phyloP scores from a whole-genome alignment of 2,888 invertebrate genomes.

The Anaspis maculata region DNA sequence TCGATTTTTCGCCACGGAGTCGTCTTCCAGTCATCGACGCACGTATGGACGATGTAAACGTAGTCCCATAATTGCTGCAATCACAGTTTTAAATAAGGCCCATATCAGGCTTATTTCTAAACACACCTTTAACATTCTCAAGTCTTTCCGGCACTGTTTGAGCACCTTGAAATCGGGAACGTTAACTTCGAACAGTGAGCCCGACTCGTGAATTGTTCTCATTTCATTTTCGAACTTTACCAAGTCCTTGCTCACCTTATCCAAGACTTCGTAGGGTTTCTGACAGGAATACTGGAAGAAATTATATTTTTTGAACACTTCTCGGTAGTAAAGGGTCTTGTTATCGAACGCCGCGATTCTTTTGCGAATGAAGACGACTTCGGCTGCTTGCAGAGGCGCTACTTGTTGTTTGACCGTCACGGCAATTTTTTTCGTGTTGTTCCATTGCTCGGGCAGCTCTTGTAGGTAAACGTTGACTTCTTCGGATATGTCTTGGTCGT shows the following conservation, averaged over 20 bases:
- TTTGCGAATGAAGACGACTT: slow-evolving; percentile 84
- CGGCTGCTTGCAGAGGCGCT: slow-evolving; percentile 88
- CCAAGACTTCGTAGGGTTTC: slow-evolving; percentile 66
- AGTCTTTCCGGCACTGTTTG: slow-evolving; percentile 85
- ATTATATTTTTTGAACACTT: slow-evolving; percentile 73
- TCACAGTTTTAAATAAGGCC: no score
- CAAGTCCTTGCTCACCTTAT: slow-evolving; percentile 72
- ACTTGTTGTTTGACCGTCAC: slow-evolving; percentile 88
- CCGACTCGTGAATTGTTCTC: slow-evolving; percentile 78
- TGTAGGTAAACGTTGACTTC: slow-evolving; percentile 86
- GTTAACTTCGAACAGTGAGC: slow-evolving; percentile 88
- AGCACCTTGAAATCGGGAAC: slow-evolving; percentile 91
- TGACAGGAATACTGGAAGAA: slow-evolving; percentile 69
- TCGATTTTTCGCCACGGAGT: slow-evolving; percentile 96
- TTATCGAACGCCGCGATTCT: slow-evolving; percentile 80
- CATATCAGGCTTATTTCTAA: not conserved
- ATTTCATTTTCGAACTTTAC: slow-evolving; percentile 77
- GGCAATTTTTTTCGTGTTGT: slow-evolving; percentile 86
- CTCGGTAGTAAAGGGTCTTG: slow-evolving; percentile 75
- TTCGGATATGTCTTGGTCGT: slow-evolving; percentile 94
- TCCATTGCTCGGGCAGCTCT: slow-evolving; percentile 95
- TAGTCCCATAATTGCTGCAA: slow-evolving; percentile 91
- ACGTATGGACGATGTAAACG: slow-evolving; percentile 78
- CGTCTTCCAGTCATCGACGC: slow-evolving; percentile 94
- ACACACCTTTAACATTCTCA: slow-evolving; percentile 73